Percentiles rank a stretch among this genome's conserved stretches.
Evolutionary conservation across 2,113 vertebrate genomes (phyloP).

Genomic region (Eudorcas thomsonii): DNA sequence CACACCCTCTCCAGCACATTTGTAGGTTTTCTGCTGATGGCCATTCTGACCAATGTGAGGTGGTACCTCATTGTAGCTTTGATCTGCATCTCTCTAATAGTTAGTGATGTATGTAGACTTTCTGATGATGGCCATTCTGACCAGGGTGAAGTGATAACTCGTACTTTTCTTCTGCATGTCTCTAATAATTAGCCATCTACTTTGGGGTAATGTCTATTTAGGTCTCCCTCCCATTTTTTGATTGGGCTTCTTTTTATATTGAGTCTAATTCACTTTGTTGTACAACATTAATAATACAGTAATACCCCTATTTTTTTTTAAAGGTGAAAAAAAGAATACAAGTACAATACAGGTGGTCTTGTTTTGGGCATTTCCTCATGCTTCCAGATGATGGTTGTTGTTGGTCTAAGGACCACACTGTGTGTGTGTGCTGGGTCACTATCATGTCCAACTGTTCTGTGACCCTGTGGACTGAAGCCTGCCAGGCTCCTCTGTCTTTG

Average conservation of each 20-base stretch:
- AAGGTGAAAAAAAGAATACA: not conserved
- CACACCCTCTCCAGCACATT: not conserved
- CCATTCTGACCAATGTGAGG: not conserved
- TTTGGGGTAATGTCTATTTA: not conserved
- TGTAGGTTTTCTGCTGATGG: not conserved
- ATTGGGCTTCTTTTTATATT: not conserved
- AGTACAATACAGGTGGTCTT: not conserved
- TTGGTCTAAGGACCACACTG: not conserved
- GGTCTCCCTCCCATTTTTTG: not conserved
- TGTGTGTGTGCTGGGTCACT: not conserved
- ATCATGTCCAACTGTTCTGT: not conserved
- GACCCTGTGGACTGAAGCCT: not conserved
- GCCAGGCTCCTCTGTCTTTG: not conserved
- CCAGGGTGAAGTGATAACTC: not conserved
- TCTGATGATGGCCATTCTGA: not conserved
- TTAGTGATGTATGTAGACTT: not conserved
- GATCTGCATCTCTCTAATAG: not conserved
- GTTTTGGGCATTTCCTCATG: accelerated
- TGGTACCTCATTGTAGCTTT: not conserved
- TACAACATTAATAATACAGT: not conserved
- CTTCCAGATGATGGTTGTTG: not conserved
- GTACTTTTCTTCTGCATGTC: not conserved
- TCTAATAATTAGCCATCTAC: not conserved
- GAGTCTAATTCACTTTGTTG: not conserved
- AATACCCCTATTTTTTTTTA: not conserved